A percentile compares a stretch with the other conserved stretches of the same genome.
These are phyloP conservation scores for Platalea minor DNA, from an alignment of 2,797 vertebrate species.

Conservation along the genomic window DNA sequence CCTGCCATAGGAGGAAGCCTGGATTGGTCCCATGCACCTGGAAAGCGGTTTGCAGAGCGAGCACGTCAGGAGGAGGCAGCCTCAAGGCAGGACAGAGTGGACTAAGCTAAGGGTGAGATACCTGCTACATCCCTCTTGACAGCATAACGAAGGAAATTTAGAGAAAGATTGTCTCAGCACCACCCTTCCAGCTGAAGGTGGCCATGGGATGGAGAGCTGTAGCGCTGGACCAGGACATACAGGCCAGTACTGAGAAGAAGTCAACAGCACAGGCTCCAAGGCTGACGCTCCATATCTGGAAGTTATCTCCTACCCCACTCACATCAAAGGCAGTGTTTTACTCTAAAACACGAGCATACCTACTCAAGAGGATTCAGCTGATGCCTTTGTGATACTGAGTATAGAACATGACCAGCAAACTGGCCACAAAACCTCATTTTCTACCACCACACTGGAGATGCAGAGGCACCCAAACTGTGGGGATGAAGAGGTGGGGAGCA, in stretches of 20 bases:
- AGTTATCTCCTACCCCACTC: not conserved
- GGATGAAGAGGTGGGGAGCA: not conserved
- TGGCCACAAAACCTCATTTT: not conserved
- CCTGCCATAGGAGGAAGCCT: not conserved
- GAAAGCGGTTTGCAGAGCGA: rapidly evolving
- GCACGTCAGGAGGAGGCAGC: not conserved
- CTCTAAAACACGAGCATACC: not conserved
- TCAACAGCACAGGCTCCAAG: not conserved
- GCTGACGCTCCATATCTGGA: not conserved
- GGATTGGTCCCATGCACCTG: rapidly evolving
- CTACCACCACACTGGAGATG: not conserved
- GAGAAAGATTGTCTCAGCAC: not conserved
- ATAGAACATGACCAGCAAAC: not conserved
- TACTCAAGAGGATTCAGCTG: not conserved
- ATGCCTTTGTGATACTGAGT: not conserved
- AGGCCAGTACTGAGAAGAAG: not conserved
- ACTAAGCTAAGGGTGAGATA: not conserved
- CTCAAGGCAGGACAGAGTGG: not conserved
- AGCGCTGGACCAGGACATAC: rapidly evolving
- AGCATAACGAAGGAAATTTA: not conserved
- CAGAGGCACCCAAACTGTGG: not conserved
- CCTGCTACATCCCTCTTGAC: not conserved
- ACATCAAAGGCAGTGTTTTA: not conserved
- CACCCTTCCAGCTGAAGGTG: not conserved
- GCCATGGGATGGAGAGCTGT: not conserved